Conservation (phyloP, 2,797 vertebrate genomes). For the Myioborus melanocephalus region DNA sequence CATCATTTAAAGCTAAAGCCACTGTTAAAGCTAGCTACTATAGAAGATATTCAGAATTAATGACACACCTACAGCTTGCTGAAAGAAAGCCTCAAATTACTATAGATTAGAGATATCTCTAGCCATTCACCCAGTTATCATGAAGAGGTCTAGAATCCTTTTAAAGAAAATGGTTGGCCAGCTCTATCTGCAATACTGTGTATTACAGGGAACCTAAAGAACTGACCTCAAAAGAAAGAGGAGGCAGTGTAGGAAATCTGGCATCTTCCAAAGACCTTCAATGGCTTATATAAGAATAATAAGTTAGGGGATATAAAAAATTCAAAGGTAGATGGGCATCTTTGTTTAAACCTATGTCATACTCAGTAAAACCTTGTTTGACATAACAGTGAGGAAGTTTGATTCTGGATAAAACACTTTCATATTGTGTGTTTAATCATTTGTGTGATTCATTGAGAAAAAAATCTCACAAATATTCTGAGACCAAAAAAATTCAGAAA, state of each 20-base stretch:
- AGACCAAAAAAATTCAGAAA: neutral
- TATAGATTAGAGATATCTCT: neutral
- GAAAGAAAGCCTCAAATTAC: neutral
- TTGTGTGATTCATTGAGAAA: neutral
- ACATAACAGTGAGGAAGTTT: neutral
- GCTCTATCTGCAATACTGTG: neutral
- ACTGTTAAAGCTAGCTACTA: neutral
- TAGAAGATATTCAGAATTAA: neutral
- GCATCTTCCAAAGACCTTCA: neutral
- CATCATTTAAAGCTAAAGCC: neutral
- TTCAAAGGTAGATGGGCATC: neutral
- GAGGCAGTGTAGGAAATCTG: neutral
- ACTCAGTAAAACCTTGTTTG: neutral
- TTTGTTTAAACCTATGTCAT: neutral
- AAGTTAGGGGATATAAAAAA: neutral
- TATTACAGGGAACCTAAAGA: neutral
- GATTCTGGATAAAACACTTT: neutral
- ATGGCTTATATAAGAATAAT: neutral
- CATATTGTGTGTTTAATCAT: neutral
- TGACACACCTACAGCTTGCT: neutral
- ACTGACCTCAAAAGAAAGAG: neutral
- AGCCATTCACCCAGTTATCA: neutral
- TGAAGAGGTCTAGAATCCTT: neutral
- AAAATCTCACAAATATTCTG: neutral
- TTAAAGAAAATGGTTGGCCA: neutral